Evolutionary conservation across 2,888 invertebrate genomes (phyloP), one percentile per base, ranked within the genome.

Genomic region (Crioceris asparagi): DNA sequence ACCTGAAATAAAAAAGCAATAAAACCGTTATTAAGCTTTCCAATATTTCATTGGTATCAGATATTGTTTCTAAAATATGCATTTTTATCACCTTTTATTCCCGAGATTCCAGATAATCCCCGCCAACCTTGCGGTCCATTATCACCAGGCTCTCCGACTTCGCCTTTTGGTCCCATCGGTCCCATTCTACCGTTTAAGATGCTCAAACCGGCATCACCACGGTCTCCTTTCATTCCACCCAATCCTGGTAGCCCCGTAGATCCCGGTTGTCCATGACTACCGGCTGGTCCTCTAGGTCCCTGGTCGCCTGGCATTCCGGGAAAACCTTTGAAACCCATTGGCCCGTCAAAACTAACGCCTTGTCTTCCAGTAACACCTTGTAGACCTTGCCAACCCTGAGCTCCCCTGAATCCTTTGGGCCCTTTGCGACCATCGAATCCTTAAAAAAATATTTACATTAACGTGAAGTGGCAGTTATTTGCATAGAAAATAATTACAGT

Each of bases 301-400:
- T 67, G 61, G 40, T 72, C 69, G 26, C 86, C 86, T 16, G 67
- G 69, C 31, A 73, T 61, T 19, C 86, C 87, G 1, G 69, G 63
- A 45, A 71, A 70, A 4, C 86, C 86, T 60, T 79, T 81, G 7
- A 66, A 56, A 11, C 87, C 87, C 17, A 60, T 49, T 0, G 66
- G 60, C 15, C 83, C 83, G 8, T 41, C 36, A 3, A 57, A 27
- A 39, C 68, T 58, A 6, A 54, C 56, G 26, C 65, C 63, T 29
- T 48, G 47, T 17, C 49, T 42, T 30, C 62, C 65, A 21, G 63
- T 52, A 1, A 55, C 43, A 33, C 85, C 83, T 2, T 61, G 65
- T 12, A 61, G 59, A 30, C 75, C 76, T 12, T 52, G 43, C 37
- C 50, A 56, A 15, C 82, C 82, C 29, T 49, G 54, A 16, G 53